phyloP scores from a whole-genome alignment of 2,888 invertebrate genomes.

The Allacma fusca region DNA sequence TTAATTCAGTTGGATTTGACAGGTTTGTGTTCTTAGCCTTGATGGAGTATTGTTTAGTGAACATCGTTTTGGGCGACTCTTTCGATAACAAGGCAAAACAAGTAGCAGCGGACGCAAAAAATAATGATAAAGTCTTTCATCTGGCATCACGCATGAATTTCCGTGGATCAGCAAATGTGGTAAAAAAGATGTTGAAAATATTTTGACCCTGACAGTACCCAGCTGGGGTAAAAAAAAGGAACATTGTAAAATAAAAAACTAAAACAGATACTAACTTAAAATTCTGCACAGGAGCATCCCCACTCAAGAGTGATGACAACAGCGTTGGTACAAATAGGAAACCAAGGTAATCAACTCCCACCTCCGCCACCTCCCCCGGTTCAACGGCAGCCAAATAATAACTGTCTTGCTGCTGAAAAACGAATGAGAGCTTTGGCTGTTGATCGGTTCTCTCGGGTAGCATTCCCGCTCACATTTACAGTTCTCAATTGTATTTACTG shows the following conservation, averaged over 20 bases:
- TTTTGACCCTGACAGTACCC: too few relatives aligned
- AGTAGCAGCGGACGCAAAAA: constrained; percentile 43
- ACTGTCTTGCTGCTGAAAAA: constrained; percentile 49
- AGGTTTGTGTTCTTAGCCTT: constrained; percentile 92
- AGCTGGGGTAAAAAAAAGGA: too few relatives aligned
- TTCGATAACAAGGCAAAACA: constrained; percentile 65
- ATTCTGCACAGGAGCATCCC: constrained; percentile 37
- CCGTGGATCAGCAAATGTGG: constrained; percentile 49
- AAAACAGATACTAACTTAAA: neutral
- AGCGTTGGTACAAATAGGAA: constrained; percentile 40
- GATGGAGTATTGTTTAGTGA: constrained; percentile 91
- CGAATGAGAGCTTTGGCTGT: constrained; percentile 68
- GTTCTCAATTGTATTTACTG: constrained; percentile 76
- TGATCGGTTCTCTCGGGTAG: constrained; percentile 75
- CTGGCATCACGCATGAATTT: constrained; percentile 58
- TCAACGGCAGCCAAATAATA: constrained; percentile 12
- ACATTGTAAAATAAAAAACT: too few relatives aligned
- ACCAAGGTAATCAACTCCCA: constrained; percentile 29
- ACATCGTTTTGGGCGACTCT: constrained; percentile 81
- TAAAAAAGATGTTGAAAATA: too few relatives aligned
- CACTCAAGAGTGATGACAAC: constrained; percentile 40
- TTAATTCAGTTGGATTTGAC: constrained; percentile 49
- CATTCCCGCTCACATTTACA: constrained; percentile 76
- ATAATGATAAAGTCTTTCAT: constrained; percentile 54
- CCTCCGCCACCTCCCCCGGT: constrained; percentile 67